Base-by-base conservation (phyloP, 2,113 vertebrate species). In the Tichodroma muraria region DNA sequence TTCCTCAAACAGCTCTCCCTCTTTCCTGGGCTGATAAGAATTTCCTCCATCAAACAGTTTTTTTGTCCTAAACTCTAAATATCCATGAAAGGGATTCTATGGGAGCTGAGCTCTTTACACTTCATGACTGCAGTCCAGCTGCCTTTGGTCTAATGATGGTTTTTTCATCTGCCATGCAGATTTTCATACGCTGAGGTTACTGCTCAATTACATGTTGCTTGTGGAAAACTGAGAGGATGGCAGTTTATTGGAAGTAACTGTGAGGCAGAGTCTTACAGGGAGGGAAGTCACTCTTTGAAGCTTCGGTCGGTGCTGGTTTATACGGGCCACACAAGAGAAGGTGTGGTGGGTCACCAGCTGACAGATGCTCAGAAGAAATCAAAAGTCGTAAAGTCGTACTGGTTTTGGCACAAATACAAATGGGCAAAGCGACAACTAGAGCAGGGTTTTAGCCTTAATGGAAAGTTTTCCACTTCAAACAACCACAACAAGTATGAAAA, bases 381-480 rank as follows among this genome's bases (percentile, higher is more conserved):
- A 64, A 23, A 95, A 92, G 80, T 60, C 50, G 31, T 53, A 23
- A 95, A 92, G 80, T 60, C 50, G 31, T 53, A 84, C 93, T 85
- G 73, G 8, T 76, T 92, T 85, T 94, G 89, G 91, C 87, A 63
- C 59, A 72, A 87, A 50, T 19, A 68, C 73, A 96, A 72, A 72
- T 21, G 79, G 80, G 93, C 70, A 94, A 94, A 70, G 22, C 78
- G 89, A 65, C 89, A 94, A 85, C 75, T 66, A 73, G 71, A 88
- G 56, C 16, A 14, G 75, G 71, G 85, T 21, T 85, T 88, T 70
- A 63, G 91, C 52, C 59, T 82, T 82, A 93, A 87, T 66, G 59
- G 68, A 91, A 95, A 89, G 71, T 88, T 94, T 96, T 93, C 93
- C 64, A 95, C 85, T 91, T 95, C 87, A 90, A 91, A 91, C 56